These are phyloP conservation scores for Artibeus lituratus DNA, from an alignment of 2,797 vertebrate species.

Conservation along the genomic window DNA sequence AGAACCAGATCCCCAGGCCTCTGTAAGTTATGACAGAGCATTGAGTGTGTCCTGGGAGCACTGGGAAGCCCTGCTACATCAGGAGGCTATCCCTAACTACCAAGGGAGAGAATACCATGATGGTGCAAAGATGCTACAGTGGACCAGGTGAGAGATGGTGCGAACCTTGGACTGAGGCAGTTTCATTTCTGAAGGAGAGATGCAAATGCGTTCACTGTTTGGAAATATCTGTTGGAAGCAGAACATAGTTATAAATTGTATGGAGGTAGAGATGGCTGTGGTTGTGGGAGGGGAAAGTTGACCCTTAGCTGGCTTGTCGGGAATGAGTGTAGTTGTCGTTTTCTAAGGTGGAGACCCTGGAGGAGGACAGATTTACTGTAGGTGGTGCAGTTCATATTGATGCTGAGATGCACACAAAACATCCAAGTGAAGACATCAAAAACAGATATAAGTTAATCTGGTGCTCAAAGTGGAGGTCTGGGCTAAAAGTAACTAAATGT, in stretches of 20 bases:
- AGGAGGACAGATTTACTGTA: not conserved
- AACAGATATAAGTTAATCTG: not conserved
- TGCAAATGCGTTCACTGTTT: not conserved
- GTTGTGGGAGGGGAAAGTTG: not conserved
- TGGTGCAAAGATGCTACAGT: not conserved
- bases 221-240: not conserved
- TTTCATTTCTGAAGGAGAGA: not conserved
- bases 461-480: not conserved
- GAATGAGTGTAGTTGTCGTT: not conserved
- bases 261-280: not conserved
- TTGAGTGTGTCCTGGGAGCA: not conserved
- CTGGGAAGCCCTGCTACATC: not conserved
- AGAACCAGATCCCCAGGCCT: not conserved
- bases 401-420: not conserved
- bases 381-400: not conserved
- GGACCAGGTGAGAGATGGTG: not conserved
- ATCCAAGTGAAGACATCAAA: not conserved
- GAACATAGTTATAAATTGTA: not conserved
- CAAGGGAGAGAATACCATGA: not conserved
- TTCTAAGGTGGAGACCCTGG: not conserved
- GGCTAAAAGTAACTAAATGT: not conserved
- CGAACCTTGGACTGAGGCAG: not conserved
- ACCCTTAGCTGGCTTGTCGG: not conserved
- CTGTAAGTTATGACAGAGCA: not conserved
- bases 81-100: not conserved